Evolutionary conservation across 23 tunicate species (phyloP).

Genomic region (Phallusia fumigata): DNA sequence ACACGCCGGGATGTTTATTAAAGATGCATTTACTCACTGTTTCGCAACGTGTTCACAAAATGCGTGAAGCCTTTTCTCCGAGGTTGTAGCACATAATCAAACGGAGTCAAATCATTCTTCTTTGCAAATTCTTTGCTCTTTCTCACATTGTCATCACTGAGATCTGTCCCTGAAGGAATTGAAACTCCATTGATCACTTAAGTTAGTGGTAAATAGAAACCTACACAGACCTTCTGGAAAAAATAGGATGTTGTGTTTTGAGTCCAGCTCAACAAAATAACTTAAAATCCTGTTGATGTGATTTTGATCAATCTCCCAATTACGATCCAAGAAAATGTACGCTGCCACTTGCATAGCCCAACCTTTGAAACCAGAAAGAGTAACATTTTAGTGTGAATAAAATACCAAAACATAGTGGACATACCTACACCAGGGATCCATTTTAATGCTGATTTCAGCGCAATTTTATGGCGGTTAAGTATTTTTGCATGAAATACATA

Average conservation of each 20-base stretch:
- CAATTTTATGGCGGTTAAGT: conserved; percentile 83
- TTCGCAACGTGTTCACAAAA: conserved; percentile 73
- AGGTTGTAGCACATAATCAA: conserved; percentile 90
- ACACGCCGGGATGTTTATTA: too few relatives aligned
- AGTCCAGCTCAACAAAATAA: conserved; percentile 67
- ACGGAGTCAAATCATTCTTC: conserved; percentile 43
- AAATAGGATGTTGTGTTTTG: conserved; percentile 75
- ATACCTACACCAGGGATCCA: conserved; percentile 90
- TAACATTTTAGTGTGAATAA: neutral
- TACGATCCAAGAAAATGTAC: conserved; percentile 90
- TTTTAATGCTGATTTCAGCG: conserved; percentile 80
- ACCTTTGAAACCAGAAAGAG: conserved; percentile 15
- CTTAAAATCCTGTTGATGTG: conserved; percentile 76
- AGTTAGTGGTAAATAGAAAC: neutral
- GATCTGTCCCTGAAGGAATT: conserved; percentile 70
- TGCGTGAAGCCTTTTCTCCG: conserved; percentile 67
- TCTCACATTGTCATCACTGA: conserved; percentile 56
- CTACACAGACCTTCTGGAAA: conserved; percentile 79
- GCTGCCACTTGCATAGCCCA: conserved; percentile 97
- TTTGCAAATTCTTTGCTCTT: conserved; percentile 59
- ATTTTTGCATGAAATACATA: conserved; percentile 77
- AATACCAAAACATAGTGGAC: neutral
- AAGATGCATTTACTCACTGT: conserved; percentile 32
- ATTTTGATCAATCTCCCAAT: conserved; percentile 87
- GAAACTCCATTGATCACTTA: neutral